Base-by-base conservation (phyloP, 2,888 invertebrate genomes). In the Pyralis farinalis region DNA sequence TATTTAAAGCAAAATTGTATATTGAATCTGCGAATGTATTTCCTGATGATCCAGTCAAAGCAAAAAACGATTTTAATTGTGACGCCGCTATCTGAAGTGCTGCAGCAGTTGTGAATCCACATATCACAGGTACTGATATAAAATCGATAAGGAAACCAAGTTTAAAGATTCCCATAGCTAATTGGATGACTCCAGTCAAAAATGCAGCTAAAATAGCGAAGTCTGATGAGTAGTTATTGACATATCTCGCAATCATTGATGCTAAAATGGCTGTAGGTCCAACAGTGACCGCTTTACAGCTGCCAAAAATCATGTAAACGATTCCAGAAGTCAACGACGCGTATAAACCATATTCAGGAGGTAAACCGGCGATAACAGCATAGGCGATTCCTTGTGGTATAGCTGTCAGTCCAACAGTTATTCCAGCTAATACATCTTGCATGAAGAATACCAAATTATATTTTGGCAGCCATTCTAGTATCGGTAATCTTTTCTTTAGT, bases 261-360 rank as follows among this genome's bases (percentile, higher is more conserved):
- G 97, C 92, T 90, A 97, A 91, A 40, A 98, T 96, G 0, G 97
- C 97, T 0, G 97, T 97, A 0, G 98, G 97, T 44, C 98, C 95
- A 53, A 93, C 91, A 0, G 93, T 93, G 21, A 92, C 64, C 60
- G 95, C 94, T 67, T 95, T 95, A 58, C 94, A 94, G 62, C 96
- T 96, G 38, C 98, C 98, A 55, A 98, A 93, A 33, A 98, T 73
- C n/a, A 95, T 92, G 70, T 98, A 98, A 0, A 97, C 90, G 63
- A 97, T 95, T 64, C 96, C 96, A 28, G 96, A 96, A 90, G 97
- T 94, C 66, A 98, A 94, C 0, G 97, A 94, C 0, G 97, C 95
- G 70, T 98, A 98, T 0, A 98, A 84, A 5, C 98, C 98, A 82
- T 97, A 95, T 92, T 90, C 82, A 33, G 92, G 90, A 0, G 92